Evolutionary conservation across 2,797 vertebrate species (phyloP).

Genomic region (Valencia hispanica): DNA sequence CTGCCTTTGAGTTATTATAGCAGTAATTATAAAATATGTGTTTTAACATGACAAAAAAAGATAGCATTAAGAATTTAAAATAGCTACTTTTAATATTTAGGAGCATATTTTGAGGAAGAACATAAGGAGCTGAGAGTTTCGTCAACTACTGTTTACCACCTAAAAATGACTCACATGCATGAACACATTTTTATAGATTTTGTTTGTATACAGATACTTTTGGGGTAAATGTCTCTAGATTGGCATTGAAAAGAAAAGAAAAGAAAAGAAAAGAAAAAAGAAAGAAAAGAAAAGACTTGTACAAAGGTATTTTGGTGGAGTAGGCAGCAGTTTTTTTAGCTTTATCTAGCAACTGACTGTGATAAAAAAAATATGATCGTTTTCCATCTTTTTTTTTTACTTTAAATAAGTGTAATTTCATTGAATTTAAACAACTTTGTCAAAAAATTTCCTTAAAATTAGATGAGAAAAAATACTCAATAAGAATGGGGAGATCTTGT

Average conservation of each 20-base stretch:
- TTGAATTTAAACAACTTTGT: background rate
- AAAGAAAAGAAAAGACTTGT: background rate
- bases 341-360: slow-evolving; percentile 45
- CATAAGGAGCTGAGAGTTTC: background rate
- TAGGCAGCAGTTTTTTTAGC: slow-evolving; percentile 23
- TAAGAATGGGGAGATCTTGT: background rate
- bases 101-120: background rate
- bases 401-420: background rate
- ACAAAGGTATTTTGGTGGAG: background rate
- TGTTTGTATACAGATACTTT: background rate
- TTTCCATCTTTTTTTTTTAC: background rate
- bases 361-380: background rate
- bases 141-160: background rate
- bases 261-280: background rate
- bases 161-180: no score
- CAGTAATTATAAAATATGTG: background rate
- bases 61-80: background rate
- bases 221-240: background rate
- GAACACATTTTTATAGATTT: background rate
- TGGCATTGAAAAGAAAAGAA: background rate
- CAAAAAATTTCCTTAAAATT: background rate
- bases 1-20: background rate
- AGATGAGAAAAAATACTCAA: background rate
- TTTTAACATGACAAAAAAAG: background rate
- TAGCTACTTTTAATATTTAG: background rate